Evolutionary conservation across 2,113 vertebrate genomes (phyloP).

Genomic region (Chloropsis cyanopogon): DNA sequence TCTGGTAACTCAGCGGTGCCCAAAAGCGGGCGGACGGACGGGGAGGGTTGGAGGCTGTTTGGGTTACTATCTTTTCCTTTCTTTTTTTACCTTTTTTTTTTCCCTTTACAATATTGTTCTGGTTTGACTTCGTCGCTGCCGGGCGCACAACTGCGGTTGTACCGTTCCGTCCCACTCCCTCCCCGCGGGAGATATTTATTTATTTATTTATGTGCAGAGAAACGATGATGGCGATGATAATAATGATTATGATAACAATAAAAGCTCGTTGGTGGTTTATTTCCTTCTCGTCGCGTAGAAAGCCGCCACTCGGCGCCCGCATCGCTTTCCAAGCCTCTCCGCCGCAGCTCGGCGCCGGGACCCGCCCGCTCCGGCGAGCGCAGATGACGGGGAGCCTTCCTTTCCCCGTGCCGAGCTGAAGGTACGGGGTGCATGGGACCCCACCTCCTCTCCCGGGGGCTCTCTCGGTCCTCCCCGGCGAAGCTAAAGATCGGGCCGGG

Average conservation of each 20-base stretch:
- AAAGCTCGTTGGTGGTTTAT: constrained; percentile 46
- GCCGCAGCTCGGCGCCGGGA: neutral
- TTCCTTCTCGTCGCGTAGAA: neutral
- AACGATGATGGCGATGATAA: constrained; percentile 46
- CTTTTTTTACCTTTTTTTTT: no score
- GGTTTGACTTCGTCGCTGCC: neutral
- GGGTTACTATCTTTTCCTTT: neutral
- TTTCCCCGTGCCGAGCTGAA: neutral
- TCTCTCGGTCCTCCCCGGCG: neutral
- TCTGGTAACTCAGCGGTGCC: neutral
- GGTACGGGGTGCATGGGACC: neutral
- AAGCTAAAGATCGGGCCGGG: neutral
- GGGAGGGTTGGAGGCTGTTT: neutral
- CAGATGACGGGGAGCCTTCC: no score
- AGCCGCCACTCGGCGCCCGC: neutral
- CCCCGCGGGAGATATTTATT: constrained; percentile 90
- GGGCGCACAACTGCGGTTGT: neutral
- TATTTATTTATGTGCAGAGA: constrained; percentile 93
- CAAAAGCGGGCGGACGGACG: neutral
- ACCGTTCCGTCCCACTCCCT: neutral
- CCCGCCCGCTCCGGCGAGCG: no score
- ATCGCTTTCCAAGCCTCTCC: neutral
- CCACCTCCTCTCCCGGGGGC: no score
- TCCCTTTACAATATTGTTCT: neutral
- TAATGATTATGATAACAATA: constrained; percentile 15